Base-by-base conservation (phyloP, 2,797 vertebrate species). In the Podargus strigoides region DNA sequence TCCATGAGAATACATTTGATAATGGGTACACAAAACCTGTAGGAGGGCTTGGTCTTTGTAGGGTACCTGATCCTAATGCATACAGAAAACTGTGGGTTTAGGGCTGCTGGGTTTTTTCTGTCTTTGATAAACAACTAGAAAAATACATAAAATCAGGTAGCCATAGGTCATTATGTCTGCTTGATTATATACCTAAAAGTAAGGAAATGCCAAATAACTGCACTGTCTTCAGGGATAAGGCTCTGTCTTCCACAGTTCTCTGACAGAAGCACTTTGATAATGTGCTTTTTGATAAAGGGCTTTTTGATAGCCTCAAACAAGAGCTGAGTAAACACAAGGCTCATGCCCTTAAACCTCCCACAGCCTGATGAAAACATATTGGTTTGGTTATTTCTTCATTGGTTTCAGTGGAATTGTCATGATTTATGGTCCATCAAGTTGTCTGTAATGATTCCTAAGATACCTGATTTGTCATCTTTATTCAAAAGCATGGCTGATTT, bases 21-120 rank as follows among this genome's bases (percentile, higher is more conserved):
- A 98, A 55, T 98, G 97, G 97, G 98, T 97, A 19, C 89, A 97
- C 30, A 98, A 98, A 87, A 98, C 91, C 64, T 98, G 97, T 17
- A 98, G 98, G 2, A 97, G 97, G 14, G 5, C 89, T 95, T 64
- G 98, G 97, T 6, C 98, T 98, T 12, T 99, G 97, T 76, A 98
- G 97, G 26, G 94, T 98, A 50, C 98, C 97, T 68, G 96, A 99
- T 94, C 96, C 97, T 19, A 97, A 98, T 23, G 96, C 82, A 0
- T 56, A 74, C 4, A 74, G 94, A 96, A 93, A 92, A 73, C 66
- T 16, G 30, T 42, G 58, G 26, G 16, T 67, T 93, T 89, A 59
- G 14, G 28, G 27, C 49, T 91, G n/a, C 27, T 79, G n/a, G 7
- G 4, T 0, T 3, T 39, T 47, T 76, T 73, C 42, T 39, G n/a